Conservation (phyloP, 2,888 invertebrate genomes). For the Zelleria hepariella region DNA sequence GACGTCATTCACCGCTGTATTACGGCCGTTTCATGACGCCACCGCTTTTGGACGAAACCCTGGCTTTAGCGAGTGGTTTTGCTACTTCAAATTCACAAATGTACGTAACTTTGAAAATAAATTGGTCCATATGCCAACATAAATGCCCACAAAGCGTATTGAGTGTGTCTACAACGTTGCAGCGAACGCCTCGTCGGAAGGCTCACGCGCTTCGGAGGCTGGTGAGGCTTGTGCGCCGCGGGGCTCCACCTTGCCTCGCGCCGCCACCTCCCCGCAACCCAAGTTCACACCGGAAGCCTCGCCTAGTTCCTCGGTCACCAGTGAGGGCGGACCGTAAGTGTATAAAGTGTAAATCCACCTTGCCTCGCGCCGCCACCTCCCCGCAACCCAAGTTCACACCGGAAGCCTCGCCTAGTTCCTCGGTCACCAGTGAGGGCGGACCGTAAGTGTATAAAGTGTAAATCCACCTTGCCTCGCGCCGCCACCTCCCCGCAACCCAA, state of each 20-base stretch:
- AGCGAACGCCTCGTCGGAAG: constrained; percentile 71
- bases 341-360: constrained; percentile 35
- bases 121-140: no score
- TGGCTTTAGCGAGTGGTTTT: no score
- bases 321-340: constrained; percentile 81
- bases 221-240: constrained; percentile 63
- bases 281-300: constrained; percentile 88
- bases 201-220: constrained; percentile 60
- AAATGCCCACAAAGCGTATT: constrained; percentile 2
- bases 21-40: no score
- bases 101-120: no score
- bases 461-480: constrained; percentile 51
- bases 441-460: not conserved
- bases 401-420: constrained; percentile 88
- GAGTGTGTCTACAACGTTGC: constrained; percentile 47
- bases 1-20: no score
- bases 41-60: no score
- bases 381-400: constrained; percentile 79
- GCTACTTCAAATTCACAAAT: no score
- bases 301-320: constrained; percentile 89
- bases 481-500: constrained; percentile 69
- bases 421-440: constrained; percentile 43
- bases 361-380: constrained; percentile 55
- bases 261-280: constrained; percentile 55
- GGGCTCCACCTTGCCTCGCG: constrained; percentile 54